These are phyloP conservation scores for Protodeltote pygarga DNA, from an alignment of 2,888 invertebrate species.

Conservation along the genomic window DNA sequence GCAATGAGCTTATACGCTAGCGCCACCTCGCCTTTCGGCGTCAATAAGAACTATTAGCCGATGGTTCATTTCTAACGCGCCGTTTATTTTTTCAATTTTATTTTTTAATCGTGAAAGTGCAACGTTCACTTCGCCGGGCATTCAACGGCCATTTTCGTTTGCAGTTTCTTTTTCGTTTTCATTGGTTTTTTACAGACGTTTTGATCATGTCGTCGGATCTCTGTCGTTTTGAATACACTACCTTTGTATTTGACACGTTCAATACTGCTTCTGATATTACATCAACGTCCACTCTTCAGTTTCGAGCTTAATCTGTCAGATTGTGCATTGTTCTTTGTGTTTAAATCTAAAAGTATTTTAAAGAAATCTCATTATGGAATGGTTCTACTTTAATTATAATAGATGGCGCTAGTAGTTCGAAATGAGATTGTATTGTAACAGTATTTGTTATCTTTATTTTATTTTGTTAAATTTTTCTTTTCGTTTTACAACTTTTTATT, in stretches of 20 bases:
- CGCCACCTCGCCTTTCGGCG: slow-evolving; percentile 61
- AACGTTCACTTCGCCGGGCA: slow-evolving; percentile 81
- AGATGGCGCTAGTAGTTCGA: slow-evolving; percentile 77
- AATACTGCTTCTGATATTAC: slow-evolving; percentile 30
- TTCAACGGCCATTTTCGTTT: slow-evolving; percentile 81
- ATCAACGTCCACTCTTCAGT: slow-evolving; percentile 1
- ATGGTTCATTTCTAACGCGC: slow-evolving; percentile 78
- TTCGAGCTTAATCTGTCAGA: neutral
- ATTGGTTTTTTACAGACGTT: slow-evolving; percentile 79
- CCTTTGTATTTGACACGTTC: slow-evolving; percentile 29
- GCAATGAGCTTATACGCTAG: slow-evolving; percentile 53
- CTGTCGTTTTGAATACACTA: slow-evolving; percentile 49
- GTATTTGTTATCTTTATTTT: neutral
- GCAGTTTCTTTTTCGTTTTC: slow-evolving; percentile 78
- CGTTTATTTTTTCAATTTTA: slow-evolving; percentile 76
- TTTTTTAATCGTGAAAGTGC: slow-evolving; percentile 84
- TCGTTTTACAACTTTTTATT: no score
- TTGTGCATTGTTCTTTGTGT: neutral
- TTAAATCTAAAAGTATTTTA: neutral
- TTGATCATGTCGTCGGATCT: slow-evolving; percentile 73
- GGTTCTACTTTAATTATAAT: slow-evolving; percentile 66
- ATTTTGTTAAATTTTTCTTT: neutral
- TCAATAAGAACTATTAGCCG: slow-evolving; percentile 69
- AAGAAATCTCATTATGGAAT: slow-evolving; percentile 38
- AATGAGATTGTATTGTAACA: slow-evolving; percentile 12